phyloP scores from a whole-genome alignment of 1,140 invertebrate species.

The Charaxes varanes region DNA sequence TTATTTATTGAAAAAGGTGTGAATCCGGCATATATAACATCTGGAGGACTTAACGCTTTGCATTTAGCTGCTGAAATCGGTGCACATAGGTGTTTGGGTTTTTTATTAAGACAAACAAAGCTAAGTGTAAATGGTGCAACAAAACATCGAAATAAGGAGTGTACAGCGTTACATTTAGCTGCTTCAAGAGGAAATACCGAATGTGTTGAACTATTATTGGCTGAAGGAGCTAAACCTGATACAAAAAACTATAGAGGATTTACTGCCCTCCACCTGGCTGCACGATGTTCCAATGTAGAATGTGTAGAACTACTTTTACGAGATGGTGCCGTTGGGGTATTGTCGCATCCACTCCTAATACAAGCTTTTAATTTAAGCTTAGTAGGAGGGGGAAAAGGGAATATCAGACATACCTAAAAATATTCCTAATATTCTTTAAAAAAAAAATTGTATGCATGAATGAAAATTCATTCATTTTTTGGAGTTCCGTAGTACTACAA shows the following conservation, averaged over 20 bases:
- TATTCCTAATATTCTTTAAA: too few relatives aligned
- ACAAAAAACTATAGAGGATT: slow-evolving; percentile 75
- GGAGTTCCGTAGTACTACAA: too few relatives aligned
- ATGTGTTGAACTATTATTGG: slow-evolving; percentile 76
- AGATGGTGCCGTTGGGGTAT: too few relatives aligned
- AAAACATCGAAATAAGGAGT: slow-evolving; percentile 73
- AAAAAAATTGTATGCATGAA: too few relatives aligned
- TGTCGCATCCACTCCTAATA: too few relatives aligned
- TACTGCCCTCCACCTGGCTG: slow-evolving; percentile 77
- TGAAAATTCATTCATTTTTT: too few relatives aligned
- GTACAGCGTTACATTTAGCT: slow-evolving; percentile 80
- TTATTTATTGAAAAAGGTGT: slow-evolving; percentile 73
- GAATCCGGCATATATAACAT: slow-evolving; percentile 70
- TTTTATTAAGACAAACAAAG: slow-evolving; percentile 72
- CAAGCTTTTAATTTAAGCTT: too few relatives aligned
- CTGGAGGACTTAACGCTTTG: slow-evolving; percentile 75
- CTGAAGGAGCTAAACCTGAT: slow-evolving; percentile 75
- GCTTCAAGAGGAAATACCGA: slow-evolving; percentile 78
- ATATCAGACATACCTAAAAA: too few relatives aligned
- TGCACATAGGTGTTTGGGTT: slow-evolving; percentile 68
- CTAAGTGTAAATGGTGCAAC: slow-evolving; percentile 57
- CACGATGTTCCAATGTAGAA: slow-evolving; percentile 74
- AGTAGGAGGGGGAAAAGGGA: too few relatives aligned
- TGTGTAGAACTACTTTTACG: slow-evolving; percentile 74
- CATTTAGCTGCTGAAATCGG: slow-evolving; percentile 77